Evolutionary conservation across 2,888 invertebrate species (phyloP).

Genomic region (Tenthredo mesomela): DNA sequence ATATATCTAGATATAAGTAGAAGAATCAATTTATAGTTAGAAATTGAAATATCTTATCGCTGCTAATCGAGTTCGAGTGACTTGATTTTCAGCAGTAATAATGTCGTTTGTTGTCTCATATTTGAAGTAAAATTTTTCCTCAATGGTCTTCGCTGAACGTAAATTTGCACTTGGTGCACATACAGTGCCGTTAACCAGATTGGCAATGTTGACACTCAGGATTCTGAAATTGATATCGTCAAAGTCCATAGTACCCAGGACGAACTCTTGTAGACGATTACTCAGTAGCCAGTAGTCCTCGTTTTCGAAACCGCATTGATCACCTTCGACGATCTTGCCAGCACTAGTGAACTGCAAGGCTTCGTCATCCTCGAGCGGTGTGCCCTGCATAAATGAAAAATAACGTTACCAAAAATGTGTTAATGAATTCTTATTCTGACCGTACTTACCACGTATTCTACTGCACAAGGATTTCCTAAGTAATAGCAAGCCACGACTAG

Average conservation of each 20-base stretch:
- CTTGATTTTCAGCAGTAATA: no score
- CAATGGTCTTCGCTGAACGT: background rate
- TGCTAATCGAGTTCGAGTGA: background rate
- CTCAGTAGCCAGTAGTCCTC: slow-evolving; percentile 86
- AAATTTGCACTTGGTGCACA: slow-evolving; percentile 70
- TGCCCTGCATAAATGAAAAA: background rate
- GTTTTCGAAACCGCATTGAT: slow-evolving; percentile 79
- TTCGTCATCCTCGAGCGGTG: slow-evolving; percentile 58
- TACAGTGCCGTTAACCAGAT: slow-evolving; percentile 79
- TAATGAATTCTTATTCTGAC: background rate
- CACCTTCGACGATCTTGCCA: slow-evolving; percentile 70
- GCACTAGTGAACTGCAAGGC: slow-evolving; percentile 84
- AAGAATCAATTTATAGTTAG: background rate
- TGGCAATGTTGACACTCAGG: slow-evolving; percentile 80
- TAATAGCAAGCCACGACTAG: background rate
- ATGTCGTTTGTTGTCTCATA: background rate
- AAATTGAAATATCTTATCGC: background rate
- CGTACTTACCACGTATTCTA: background rate
- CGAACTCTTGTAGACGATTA: slow-evolving; percentile 85
- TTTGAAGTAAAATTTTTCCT: background rate
- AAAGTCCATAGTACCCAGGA: slow-evolving; percentile 80
- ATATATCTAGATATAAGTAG: no score
- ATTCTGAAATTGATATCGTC: slow-evolving; percentile 85
- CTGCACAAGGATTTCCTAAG: background rate
- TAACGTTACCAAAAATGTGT: background rate